Evolutionary conservation across 1,140 invertebrate species (phyloP), one percentile per base, ranked within the genome.

Genomic region (Drosophila auraria): DNA sequence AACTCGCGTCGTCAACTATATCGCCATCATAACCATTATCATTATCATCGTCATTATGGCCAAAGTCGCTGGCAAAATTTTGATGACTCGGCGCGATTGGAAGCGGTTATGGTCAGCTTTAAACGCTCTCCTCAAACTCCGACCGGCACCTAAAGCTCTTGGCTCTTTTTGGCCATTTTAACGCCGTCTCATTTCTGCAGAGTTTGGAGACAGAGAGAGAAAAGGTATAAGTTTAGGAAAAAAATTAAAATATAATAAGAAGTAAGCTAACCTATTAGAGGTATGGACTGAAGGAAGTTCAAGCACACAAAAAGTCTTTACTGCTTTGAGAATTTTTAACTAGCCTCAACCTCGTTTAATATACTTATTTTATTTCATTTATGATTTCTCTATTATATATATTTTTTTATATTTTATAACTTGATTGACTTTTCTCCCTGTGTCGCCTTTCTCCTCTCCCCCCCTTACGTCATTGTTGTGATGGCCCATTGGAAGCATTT

Each of bases 401-500:
- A 20, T 20, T 20, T 20, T 20, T 20, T 20, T 20, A 20, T 20
- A 20, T 20, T 20, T 20, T 20, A 20, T 20, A 20, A 38, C 12
- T 0, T 2, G 1, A 1, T 6, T 2, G 2, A 30, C 0, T 14
- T 62, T 65, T 62, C 8, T 45, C 3, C 2, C 27, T 11, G 38
- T 63, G 58, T 14, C 9, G 11, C 25, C 11, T 17, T 23, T 1
- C 25, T 33, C 12, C 14, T 12, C 4, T 27, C 36, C 15, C 30
- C 30, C 42, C 44, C 33, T 25, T 54, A 33, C 20, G 9, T 17
- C 45, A 27, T 57, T 40, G 25, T 71, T 71, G 58, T 63, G 59
- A 71, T 78, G 51, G 58, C 25, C 58, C 65, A 78, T 71, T 78
- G 58, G 40, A n/a, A 36, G 47, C 36, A 36, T 62, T 78, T 78